Percentiles rank a stretch among this genome's conserved stretches.
Evolutionary conservation across 2,113 vertebrate species (phyloP).

Genomic region (Solenodon paradoxus): DNA sequence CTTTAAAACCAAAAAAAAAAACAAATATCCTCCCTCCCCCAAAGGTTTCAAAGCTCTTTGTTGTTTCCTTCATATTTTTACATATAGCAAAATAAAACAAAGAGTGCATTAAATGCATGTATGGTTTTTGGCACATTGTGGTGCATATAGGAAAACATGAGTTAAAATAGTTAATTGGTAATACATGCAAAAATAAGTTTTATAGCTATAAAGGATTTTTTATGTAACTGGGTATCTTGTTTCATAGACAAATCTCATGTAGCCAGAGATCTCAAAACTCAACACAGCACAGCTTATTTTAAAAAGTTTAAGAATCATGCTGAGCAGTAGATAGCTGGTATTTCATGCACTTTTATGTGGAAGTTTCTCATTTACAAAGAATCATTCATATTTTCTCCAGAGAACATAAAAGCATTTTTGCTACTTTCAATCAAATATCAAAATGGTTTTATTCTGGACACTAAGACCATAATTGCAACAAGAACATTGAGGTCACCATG

Average conservation of each 20-base stretch:
- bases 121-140: neutral
- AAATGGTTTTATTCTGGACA: constrained; percentile 11
- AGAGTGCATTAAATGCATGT: neutral
- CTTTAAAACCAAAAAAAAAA: too few species aligned
- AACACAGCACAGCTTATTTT: constrained; percentile 25
- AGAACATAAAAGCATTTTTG: constrained; percentile 1
- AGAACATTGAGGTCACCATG: neutral
- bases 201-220: neutral
- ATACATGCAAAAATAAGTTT: neutral
- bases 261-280: constrained; percentile 32
- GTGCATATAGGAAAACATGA: neutral
- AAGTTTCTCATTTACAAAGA: constrained; percentile 42
- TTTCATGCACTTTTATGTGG: constrained; percentile 11
- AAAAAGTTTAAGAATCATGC: neutral
- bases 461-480: neutral
- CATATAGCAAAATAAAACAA: neutral
- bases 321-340: neutral
- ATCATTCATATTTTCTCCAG: constrained; percentile 39
- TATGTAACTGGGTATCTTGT: neutral
- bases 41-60: neutral
- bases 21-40: neutral
- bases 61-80: neutral
- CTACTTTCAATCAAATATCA: constrained; percentile 16
- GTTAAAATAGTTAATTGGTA: neutral
- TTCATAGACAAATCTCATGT: neutral